phyloP scores from a whole-genome alignment of 2,797 vertebrate species.

The Schizothorax lantsangensis region DNA sequence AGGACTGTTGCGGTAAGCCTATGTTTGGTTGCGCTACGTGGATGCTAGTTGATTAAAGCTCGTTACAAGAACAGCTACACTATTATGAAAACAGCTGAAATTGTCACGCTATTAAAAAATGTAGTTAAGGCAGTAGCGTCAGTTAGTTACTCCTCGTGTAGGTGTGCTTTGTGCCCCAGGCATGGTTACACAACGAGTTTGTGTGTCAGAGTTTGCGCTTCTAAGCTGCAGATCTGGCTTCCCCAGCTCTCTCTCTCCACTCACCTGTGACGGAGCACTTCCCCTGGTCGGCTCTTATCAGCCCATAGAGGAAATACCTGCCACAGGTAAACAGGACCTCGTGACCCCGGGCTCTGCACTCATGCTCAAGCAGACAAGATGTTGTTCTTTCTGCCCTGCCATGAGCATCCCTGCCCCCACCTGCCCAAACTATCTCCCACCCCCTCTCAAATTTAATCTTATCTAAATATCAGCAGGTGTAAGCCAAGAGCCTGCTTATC shows the following conservation, averaged over 20 bases:
- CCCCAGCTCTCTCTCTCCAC: slow-evolving; percentile 64
- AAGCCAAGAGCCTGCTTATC: slow-evolving; percentile 74
- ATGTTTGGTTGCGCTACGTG: background rate
- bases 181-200: slow-evolving; percentile 32
- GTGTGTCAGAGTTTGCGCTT: slow-evolving; percentile 46
- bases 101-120: background rate
- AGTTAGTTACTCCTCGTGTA: background rate
- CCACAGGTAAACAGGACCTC: slow-evolving; percentile 95
- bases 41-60: background rate
- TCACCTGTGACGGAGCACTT: slow-evolving; percentile 98
- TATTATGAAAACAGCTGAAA: background rate
- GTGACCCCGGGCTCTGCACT: slow-evolving; percentile 71
- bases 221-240: slow-evolving; percentile 53
- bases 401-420: slow-evolving; percentile 63
- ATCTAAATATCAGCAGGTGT: slow-evolving; percentile 81
- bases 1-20: background rate
- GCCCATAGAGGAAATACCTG: slow-evolving; percentile 95
- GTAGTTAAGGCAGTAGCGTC: background rate
- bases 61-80: too few species aligned
- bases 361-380: slow-evolving; percentile 65
- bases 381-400: slow-evolving; percentile 75
- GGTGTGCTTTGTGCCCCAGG: slow-evolving; percentile 15
- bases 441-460: slow-evolving; percentile 77
- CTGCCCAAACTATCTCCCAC: slow-evolving; percentile 57
- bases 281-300: slow-evolving; percentile 93